Evolutionary conservation across 1,140 invertebrate species (phyloP), one percentile per base, ranked within the genome.

Genomic region (Polyergus mexicanus): DNA sequence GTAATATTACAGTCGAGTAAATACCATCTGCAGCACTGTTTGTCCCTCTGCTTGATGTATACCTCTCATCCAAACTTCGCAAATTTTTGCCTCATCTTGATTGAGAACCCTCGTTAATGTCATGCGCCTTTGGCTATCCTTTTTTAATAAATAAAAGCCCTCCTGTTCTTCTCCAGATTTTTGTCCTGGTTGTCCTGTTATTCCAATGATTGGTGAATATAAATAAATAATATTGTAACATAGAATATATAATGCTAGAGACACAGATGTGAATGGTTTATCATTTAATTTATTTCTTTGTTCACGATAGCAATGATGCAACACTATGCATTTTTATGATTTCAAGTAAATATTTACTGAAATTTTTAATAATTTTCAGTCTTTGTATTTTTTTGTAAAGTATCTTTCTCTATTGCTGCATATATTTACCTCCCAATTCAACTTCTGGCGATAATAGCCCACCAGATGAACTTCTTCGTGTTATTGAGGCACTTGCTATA

Each of bases 131-230:
- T 99, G 99, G 6, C 98, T 99, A 92, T 99, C 99, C 94, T 99
- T 99, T 94, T 99, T 99, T 8, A 99, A 95, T 69, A 99, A 95
- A 95, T 99, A 99, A 94, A 99, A 99, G 0, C 98, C 98, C 93
- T 98, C 98, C 65, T 97, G 97, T 94, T 99, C 98, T 60, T 96
- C 96, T n/a, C 96, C 95, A 66, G 94, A 94, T 90, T 95, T 95
- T 35, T 92, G 92, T 16, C 91, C 92, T 11, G 93, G 81, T 91
- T 94, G 94, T 7, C 94, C 94, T 94, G 44, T 38, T 25, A 25
- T 19, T 2, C 38, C 35, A 44, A 60, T 62, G 35, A 13, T 1
- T 10, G 13, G 11, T 60, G 60, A 74, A 60, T 83, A 74, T 47
- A 60, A 47, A 74, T 74, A 16, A 74, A 74, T 35, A 75, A 71